Percentiles rank a stretch among this genome's conserved stretches.
Evolutionary conservation across 1,140 invertebrate species (phyloP).

Genomic region (Eciton burchellii): DNA sequence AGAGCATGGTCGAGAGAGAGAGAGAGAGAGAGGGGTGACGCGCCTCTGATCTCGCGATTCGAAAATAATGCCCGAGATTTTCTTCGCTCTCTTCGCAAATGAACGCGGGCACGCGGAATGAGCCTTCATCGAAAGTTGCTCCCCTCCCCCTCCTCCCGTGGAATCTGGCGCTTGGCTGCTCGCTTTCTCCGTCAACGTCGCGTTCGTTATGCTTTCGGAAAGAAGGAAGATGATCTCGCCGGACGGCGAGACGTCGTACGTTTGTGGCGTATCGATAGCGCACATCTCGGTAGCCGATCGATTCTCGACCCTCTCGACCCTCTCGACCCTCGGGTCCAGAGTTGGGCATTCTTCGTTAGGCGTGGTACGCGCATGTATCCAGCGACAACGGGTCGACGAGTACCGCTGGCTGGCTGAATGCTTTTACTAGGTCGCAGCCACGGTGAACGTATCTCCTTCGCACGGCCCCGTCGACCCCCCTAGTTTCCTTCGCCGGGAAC

Average conservation of each 20-base stretch:
- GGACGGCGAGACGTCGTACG: no score
- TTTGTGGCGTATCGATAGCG: no score
- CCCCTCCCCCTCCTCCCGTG: no score
- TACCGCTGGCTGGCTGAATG: constrained; percentile 35
- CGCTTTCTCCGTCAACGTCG: constrained; percentile 2
- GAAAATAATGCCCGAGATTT: not conserved
- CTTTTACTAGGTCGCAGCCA: constrained; percentile 64
- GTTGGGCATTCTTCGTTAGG: no score
- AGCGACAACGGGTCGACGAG: not conserved
- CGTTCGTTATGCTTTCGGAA: constrained; percentile 3
- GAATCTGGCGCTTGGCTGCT: constrained; percentile 1
- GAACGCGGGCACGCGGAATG: not conserved
- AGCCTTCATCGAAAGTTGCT: constrained; percentile 7
- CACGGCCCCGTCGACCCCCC: constrained; percentile 67
- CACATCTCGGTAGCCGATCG: no score
- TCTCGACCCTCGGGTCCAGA: no score
- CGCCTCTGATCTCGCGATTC: not conserved
- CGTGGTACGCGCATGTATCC: not conserved
- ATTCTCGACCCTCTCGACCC: no score
- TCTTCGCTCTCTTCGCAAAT: not conserved
- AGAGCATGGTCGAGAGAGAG: not conserved
- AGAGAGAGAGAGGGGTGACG: not conserved
- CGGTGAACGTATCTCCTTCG: constrained; percentile 61
- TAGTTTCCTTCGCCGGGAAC: constrained; percentile 3
- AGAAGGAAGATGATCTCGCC: no score